Evolutionary conservation across 2,797 vertebrate genomes (phyloP), one percentile per base, ranked within the genome.

Genomic region (Coreius guichenoti): DNA sequence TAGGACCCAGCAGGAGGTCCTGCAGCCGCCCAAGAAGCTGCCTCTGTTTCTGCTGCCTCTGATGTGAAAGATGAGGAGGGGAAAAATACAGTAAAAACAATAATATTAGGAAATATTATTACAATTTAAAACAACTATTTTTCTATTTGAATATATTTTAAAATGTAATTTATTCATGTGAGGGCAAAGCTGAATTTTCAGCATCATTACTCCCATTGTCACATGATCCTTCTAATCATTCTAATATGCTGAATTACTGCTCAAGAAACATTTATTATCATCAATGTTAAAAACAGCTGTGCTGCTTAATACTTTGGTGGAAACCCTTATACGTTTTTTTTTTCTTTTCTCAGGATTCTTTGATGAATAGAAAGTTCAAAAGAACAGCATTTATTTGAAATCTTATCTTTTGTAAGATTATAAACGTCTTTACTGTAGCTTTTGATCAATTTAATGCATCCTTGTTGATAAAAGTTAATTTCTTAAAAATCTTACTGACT

Each of bases 31-130:
- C 96, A 16, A 99, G 96, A 33, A 99, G 95, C 92, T 99, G 98
- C 89, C 96, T 94, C 89, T 99, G 98, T 87, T 99, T 99, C 90
- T 99, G 98, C 77, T 98, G 97, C 87, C 98, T 96, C 98, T 99
- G 92, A 45, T 12, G 0, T 63, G 36, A 72, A 85, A 3, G 0
- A 87, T 7, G 5, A 75, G 17, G n/a, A 79, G 3, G 78, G 8
- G 2, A 70, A 8, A 80, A 86, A 19, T 31, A 33, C n/a, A 33
- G 23, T n/a, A 45, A 61, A 31, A 19, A 29, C 36, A 13, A 39
- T 11, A 23, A 63, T 45, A 26, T n/a, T 79, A 17, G 7, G 3
- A 63, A 45, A 43, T 63, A 26, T 26, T 61, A 26, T 36, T 56
- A 23, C 11, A 31, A 13, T 47, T n/a, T 16, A 26, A 39, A 39